These are phyloP conservation scores for Perdix hodgsoniae DNA, from an alignment of 2,797 vertebrate genomes.

Conservation along the genomic window DNA sequence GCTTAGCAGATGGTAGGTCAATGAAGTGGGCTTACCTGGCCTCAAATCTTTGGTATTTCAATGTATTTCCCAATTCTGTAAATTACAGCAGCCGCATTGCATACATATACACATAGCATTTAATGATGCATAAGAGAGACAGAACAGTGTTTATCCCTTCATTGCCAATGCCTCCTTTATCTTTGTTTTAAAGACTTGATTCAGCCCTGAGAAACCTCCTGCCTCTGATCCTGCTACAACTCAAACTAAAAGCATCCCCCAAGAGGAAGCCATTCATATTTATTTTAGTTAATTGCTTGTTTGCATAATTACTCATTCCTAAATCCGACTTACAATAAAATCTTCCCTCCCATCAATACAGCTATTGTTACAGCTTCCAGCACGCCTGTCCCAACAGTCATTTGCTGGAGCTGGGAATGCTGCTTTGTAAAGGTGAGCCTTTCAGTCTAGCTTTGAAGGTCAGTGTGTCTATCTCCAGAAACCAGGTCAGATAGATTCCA, in stretches of 20 bases:
- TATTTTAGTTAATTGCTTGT: conserved; percentile 64
- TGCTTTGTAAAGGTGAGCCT: conserved; percentile 47
- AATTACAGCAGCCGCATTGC: conserved; percentile 38
- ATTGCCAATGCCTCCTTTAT: not conserved
- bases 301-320: conserved; percentile 62
- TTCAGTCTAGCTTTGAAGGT: not conserved
- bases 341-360: conserved; percentile 41
- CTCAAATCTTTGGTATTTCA: conserved; percentile 29
- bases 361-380: conserved; percentile 46
- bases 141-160: not conserved
- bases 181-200: conserved; percentile 31
- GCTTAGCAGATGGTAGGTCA: conserved; percentile 9
- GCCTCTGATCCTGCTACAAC: not conserved
- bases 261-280: conserved; percentile 37
- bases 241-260: conserved; percentile 7
- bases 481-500: not conserved
- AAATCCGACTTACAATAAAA: conserved; percentile 50
- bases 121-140: conserved; percentile 4
- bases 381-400: not conserved
- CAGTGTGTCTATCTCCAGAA: not conserved
- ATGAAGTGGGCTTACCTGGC: conserved; percentile 13
- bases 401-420: conserved; percentile 7
- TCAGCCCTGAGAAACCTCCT: conserved; percentile 28
- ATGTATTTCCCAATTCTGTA: conserved; percentile 55
- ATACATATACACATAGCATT: not conserved